Base-by-base conservation (phyloP, 2,888 invertebrate genomes). In the Amorpha juglandis region DNA sequence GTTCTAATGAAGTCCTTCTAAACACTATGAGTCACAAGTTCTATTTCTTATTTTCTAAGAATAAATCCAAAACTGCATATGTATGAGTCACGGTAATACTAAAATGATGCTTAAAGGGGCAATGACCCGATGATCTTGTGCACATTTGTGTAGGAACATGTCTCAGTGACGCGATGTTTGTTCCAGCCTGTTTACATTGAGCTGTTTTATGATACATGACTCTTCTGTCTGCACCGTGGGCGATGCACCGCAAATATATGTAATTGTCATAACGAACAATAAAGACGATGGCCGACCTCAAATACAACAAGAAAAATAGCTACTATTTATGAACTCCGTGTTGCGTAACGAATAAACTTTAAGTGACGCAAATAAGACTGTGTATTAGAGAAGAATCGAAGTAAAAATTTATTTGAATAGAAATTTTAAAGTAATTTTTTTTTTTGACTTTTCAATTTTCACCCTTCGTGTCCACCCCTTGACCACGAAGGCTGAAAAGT, bases 11-110 rank as follows among this genome's bases (percentile, higher is more conserved):
- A 88, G 88, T 89, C 89, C 89, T 90, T 90, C 80, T 83, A 83
- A 84, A 83, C 85, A 71, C 86, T 76, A 75, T 91, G 90, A 91
- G 75, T 91, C 90, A 90, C 76, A 76, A 77, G 58, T 79, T 88
- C 91, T 91, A 91, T 90, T 90, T 90, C 84, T 89, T 88, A 90
- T 88, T 90, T 87, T 84, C 91, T 91, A 90, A 91, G 89, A 90
- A 91, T 91, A 91, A 82, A 88, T 84, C 81, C 85, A 89, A 90
- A 92, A 91, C 89, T 91, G 91, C 91, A 92, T 81, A 79, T 74
- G 81, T 80, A 81, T 90, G 90, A 89, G 84, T 88, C 90, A 89
- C 80, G 79, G 80, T 77, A 75, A 78, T 78, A 80, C 79, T 74
- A 77, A 81, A 83, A 80, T 81, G 78, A 83, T 82, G 80, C 79